Evolutionary conservation across 2,113 vertebrate species (phyloP).

Genomic region (Cromileptes altivelis): DNA sequence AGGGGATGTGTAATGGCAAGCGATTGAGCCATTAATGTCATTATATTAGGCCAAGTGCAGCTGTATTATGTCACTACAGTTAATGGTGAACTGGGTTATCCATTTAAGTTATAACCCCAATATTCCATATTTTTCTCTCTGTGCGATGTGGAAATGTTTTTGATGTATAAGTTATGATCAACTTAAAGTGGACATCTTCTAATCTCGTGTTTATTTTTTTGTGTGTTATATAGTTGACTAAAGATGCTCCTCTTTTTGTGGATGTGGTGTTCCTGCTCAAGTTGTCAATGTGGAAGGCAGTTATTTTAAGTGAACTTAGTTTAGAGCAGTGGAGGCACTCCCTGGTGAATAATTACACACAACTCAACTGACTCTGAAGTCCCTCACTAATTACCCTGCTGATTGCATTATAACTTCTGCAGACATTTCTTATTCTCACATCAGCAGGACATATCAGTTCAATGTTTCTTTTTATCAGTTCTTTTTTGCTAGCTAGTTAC

Average conservation of each 20-base stretch:
- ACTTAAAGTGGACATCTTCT: constrained; percentile 32
- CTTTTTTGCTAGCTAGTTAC: background rate
- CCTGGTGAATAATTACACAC: constrained; percentile 23
- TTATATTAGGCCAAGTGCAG: constrained; percentile 41
- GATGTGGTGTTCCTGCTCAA: constrained; percentile 16
- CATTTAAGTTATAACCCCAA: constrained; percentile 40
- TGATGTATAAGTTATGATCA: constrained; percentile 29
- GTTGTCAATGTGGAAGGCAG: constrained; percentile 11
- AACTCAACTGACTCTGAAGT: constrained; percentile 23
- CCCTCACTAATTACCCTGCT: constrained; percentile 34
- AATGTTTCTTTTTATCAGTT: background rate
- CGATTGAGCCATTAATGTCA: constrained; percentile 41
- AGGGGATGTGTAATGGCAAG: constrained; percentile 51
- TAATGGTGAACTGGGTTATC: constrained; percentile 46
- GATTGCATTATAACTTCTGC: constrained; percentile 33
- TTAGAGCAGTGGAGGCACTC: background rate
- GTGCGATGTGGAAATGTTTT: constrained; percentile 25
- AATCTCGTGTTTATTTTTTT: constrained; percentile 29
- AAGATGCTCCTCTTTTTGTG: constrained; percentile 8
- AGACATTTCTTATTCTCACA: background rate
- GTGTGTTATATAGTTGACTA: constrained; percentile 32
- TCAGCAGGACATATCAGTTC: background rate
- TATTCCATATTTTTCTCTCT: background rate
- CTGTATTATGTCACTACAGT: constrained; percentile 44
- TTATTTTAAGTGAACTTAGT: constrained; percentile 4